These are phyloP conservation scores for Hydrocynus forskahlii DNA, from an alignment of 2,797 vertebrate genomes.

Conservation along the genomic window DNA sequence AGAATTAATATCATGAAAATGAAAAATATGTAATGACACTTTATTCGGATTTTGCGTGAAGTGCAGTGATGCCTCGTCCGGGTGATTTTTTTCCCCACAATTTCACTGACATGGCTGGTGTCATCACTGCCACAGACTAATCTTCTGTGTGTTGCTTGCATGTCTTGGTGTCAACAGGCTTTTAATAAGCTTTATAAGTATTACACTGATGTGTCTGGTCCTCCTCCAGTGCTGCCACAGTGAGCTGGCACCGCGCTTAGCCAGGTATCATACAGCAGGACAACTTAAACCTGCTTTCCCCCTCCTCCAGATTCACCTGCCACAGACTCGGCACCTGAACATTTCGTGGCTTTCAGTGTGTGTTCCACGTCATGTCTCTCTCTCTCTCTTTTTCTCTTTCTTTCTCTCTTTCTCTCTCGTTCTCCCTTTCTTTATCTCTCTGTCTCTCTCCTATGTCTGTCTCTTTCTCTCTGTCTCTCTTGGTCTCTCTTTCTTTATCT, in stretches of 20 bases:
- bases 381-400: not conserved
- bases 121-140: slow-evolving; percentile 32
- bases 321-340: slow-evolving; percentile 71
- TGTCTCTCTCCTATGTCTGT: not conserved
- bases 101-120: slow-evolving; percentile 26
- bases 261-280: slow-evolving; percentile 76
- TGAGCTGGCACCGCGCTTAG: slow-evolving; percentile 71
- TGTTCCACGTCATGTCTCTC: slow-evolving; percentile 27
- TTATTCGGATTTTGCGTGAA: slow-evolving; percentile 24
- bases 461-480: not conserved
- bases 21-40: slow-evolving; percentile 39
- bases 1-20: slow-evolving; percentile 37
- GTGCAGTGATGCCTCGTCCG: slow-evolving; percentile 1
- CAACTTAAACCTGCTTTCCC: slow-evolving; percentile 82
- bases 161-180: slow-evolving; percentile 38
- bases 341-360: slow-evolving; percentile 10
- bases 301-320: slow-evolving; percentile 75
- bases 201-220: slow-evolving; percentile 51
- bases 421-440: no score
- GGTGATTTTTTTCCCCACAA: slow-evolving; percentile 27
- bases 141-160: slow-evolving; percentile 33
- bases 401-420: not conserved
- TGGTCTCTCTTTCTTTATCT: no score
- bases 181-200: slow-evolving; percentile 50
- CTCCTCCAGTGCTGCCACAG: slow-evolving; percentile 50